Evolutionary conservation across 2,888 invertebrate species (phyloP), one percentile per base, ranked within the genome.

Genomic region (Pycnomerus fuliginosus): DNA sequence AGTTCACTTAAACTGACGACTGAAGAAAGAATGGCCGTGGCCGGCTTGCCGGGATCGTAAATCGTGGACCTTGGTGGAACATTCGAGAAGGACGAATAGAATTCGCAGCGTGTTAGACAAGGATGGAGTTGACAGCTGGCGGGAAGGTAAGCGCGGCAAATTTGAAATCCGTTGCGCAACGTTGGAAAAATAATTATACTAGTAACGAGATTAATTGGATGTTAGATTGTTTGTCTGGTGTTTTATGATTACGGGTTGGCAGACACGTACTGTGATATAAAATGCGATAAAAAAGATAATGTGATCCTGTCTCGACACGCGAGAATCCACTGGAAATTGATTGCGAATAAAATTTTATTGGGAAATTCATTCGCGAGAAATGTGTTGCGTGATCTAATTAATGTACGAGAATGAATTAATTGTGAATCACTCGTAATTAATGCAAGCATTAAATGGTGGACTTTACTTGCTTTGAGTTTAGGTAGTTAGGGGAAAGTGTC

Each of bases 21-120:
- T 34, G 24, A 24, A 24, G 25, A 8, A 10, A 33, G 16, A 35
- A 35, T 35, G 35, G 35, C 36, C 36, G 36, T 1, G 14, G 5
- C 29, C 14, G 15, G 17, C 14, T 24, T 23, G 24, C n/a, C 23
- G 24, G 24, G 24, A 34, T 16, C 27, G 27, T 27, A n/a, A n/a
- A n/a, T n/a, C n/a, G n/a, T n/a, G n/a, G 27, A 13, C 27, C 27
- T 27, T n/a, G 29, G 10, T 4, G 16, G 11, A 13, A 29, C 29
- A 13, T 15, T 29, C 1, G 13, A 29, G 15, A 10, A 13, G n/a
- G 29, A 29, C n/a, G 16, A 12, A 12, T 7, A 11, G 11, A n/a
- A 25, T 4, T 29, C 16, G 3, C 1, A 10, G 7, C 16, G 3
- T 5, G 29, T 1, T 10, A 2, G 15, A 29, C 14, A 29, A 8